phyloP scores from a whole-genome alignment of 2,113 vertebrate genomes.

The Eubucco bourcierii region DNA sequence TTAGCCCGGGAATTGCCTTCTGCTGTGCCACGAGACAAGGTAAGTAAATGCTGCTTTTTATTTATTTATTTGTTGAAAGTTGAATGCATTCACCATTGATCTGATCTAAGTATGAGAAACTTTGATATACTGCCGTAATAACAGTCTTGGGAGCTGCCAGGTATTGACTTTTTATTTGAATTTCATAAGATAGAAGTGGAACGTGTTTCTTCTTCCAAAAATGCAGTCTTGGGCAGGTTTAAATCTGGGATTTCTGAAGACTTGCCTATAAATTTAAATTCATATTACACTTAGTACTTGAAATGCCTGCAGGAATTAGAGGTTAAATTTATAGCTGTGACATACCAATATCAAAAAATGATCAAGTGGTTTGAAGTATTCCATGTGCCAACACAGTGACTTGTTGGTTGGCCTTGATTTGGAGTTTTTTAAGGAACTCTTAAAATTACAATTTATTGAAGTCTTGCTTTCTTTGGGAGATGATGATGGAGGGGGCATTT shows the following conservation, averaged over 20 bases:
- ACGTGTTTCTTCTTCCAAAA: not conserved
- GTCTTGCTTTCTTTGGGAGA: not conserved
- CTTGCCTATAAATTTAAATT: not conserved
- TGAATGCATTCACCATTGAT: not conserved
- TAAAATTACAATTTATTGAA: not conserved
- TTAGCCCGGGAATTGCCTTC: slow-evolving; percentile 89
- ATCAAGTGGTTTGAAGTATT: not conserved
- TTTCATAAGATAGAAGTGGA: not conserved
- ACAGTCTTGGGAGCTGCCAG: not conserved
- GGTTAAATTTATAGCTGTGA: not conserved
- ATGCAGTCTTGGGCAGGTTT: not conserved
- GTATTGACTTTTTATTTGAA: not conserved
- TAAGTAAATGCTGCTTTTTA: slow-evolving; percentile 52
- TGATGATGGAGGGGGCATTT: not conserved
- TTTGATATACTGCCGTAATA: not conserved
- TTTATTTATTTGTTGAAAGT: not conserved
- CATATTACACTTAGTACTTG: not conserved
- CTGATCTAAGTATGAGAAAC: not conserved
- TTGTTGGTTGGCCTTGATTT: not conserved
- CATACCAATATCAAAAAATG: not conserved
- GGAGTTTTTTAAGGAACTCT: not conserved
- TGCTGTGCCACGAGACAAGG: slow-evolving; percentile 90
- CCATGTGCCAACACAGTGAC: not conserved
- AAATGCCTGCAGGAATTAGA: not conserved
- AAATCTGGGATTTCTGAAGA: not conserved